A percentile compares a stretch with the other conserved stretches of the same genome.
Evolutionary conservation across 35 echinoderm and acorn worm species (phyloP).

Genomic region (Holothuria glaberrima): DNA sequence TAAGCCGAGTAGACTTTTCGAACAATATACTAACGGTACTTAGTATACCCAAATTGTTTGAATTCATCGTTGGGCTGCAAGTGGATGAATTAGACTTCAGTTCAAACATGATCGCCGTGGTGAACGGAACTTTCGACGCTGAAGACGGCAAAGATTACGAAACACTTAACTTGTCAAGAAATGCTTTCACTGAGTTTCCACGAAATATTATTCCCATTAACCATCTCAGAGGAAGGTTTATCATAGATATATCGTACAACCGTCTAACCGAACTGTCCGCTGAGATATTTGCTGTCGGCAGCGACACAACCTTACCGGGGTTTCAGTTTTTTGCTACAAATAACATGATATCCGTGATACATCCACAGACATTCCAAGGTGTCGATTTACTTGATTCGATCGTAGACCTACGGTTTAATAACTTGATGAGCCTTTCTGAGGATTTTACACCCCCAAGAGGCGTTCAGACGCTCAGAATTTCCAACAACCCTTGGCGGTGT

Average conservation of each 20-base stretch:
- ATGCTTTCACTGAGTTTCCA: constrained; percentile 22
- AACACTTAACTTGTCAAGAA: constrained; percentile 27
- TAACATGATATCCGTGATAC: background rate
- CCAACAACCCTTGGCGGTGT: constrained; percentile 43
- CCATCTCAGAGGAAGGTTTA: background rate
- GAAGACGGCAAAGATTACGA: background rate
- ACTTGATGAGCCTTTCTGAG: background rate
- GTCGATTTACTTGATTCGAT: background rate
- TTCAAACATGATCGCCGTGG: background rate
- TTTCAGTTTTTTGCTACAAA: constrained; percentile 21
- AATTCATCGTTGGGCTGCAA: background rate
- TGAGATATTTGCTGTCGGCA: constrained; percentile 1
- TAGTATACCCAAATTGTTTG: constrained; percentile 2
- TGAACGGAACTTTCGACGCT: constrained; percentile 23
- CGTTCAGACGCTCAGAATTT: background rate
- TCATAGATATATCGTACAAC: constrained; percentile 35
- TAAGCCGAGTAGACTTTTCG: background rate
- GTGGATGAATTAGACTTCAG: constrained; percentile 32
- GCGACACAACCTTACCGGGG: background rate
- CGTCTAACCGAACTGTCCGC: background rate
- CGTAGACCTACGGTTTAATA: constrained; percentile 15
- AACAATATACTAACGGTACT: constrained; percentile 1
- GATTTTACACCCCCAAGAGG: background rate
- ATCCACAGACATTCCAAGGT: constrained; percentile 22
- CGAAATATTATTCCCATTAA: background rate